Percentiles rank a stretch among this genome's conserved stretches.
Evolutionary conservation across 2,113 vertebrate species (phyloP).

Genomic region (Sinocyclocheilus maitianheensis): DNA sequence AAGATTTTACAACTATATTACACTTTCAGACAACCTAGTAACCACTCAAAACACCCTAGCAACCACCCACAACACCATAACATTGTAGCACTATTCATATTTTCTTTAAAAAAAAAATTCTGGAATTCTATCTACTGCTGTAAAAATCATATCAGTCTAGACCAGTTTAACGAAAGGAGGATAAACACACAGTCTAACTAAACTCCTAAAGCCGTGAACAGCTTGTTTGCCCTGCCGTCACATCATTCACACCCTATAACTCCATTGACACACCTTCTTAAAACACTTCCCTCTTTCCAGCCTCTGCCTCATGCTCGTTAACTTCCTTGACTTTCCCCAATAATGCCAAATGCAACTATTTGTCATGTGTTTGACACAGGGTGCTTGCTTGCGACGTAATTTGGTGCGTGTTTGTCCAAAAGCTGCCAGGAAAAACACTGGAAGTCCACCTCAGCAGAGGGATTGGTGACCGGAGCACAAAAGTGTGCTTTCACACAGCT

Average conservation of each 20-base stretch:
- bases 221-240: slow-evolving; percentile 51
- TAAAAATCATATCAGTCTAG: not conserved
- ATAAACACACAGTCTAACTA: slow-evolving; percentile 1
- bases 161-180: not conserved
- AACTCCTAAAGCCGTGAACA: slow-evolving; percentile 18
- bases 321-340: slow-evolving; percentile 64
- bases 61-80: not conserved
- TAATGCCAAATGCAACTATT: slow-evolving; percentile 66
- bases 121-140: not conserved
- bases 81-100: too few species aligned
- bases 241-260: slow-evolving; percentile 39
- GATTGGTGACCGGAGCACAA: slow-evolving; percentile 48
- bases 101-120: too few species aligned
- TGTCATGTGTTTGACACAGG: slow-evolving; percentile 61
- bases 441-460: slow-evolving; percentile 52
- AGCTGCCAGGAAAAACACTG: slow-evolving; percentile 66
- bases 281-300: slow-evolving; percentile 60
- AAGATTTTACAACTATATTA: too few species aligned
- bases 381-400: slow-evolving; percentile 55
- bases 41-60: not conserved
- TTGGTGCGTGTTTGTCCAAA: slow-evolving; percentile 55
- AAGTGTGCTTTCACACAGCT: slow-evolving; percentile 51
- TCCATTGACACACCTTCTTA: slow-evolving; percentile 45
- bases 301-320: slow-evolving; percentile 43
- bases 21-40: not conserved